Percentiles rank a stretch among this genome's conserved stretches.
Evolutionary conservation across 2,797 vertebrate genomes (phyloP).

Genomic region (Cynopterus sphinx): DNA sequence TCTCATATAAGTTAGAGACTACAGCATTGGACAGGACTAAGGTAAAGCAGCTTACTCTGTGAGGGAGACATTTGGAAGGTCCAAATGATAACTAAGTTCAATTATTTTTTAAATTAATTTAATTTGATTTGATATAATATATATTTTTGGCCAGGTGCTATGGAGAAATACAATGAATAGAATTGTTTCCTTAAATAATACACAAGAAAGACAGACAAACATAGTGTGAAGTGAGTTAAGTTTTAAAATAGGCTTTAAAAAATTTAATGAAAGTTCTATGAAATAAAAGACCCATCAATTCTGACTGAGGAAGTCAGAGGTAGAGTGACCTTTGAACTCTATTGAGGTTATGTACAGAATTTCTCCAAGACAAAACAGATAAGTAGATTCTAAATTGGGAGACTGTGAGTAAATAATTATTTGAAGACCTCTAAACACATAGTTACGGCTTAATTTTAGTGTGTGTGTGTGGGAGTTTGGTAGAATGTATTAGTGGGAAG

Average conservation of each 20-base stretch:
- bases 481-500: neutral
- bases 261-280: neutral
- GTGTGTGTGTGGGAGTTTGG: neutral
- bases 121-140: neutral
- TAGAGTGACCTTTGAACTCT: neutral
- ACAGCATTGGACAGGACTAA: neutral
- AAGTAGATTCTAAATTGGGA: neutral
- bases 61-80: neutral
- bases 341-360: neutral
- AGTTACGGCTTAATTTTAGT: neutral
- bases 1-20: neutral
- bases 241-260: neutral
- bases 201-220: neutral
- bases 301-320: neutral
- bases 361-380: neutral
- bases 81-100: neutral
- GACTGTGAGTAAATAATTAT: neutral
- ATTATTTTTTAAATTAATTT: neutral
- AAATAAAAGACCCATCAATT: neutral
- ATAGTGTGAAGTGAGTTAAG: neutral
- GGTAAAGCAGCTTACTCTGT: neutral
- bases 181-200: neutral
- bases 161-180: neutral
- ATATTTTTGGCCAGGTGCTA: neutral
- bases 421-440: neutral